phyloP scores from a whole-genome alignment of 2,888 invertebrate genomes.

The Archips xylosteana region DNA sequence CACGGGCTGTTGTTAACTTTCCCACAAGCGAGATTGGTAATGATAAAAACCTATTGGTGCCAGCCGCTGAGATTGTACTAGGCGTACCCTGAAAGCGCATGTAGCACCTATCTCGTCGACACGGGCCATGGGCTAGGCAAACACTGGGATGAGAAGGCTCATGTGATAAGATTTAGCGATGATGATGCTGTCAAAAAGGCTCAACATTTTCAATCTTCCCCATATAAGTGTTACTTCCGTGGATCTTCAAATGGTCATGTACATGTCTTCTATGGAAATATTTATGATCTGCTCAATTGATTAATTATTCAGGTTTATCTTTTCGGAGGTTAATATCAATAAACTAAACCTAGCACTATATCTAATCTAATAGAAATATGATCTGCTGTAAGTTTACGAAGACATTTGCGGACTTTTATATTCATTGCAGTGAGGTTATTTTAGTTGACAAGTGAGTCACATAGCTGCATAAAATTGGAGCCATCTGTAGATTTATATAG shows the following conservation, averaged over 20 bases:
- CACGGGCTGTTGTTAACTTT: slow-evolving; percentile 70
- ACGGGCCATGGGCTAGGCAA: slow-evolving; percentile 80
- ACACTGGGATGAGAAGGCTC: slow-evolving; percentile 59
- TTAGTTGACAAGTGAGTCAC: not conserved
- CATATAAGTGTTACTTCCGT: too few relatives aligned
- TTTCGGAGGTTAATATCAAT: too few relatives aligned
- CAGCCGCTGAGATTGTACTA: slow-evolving; percentile 76
- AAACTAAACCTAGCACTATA: too few relatives aligned
- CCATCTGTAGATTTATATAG: too few relatives aligned
- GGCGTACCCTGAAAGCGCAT: slow-evolving; percentile 82
- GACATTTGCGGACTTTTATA: not conserved
- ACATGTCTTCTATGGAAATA: too few relatives aligned
- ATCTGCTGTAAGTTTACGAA: too few relatives aligned
- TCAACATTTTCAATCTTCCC: not conserved
- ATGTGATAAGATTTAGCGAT: slow-evolving; percentile 48
- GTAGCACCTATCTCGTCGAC: slow-evolving; percentile 81
- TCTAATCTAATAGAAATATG: too few relatives aligned
- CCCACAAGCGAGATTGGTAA: slow-evolving; percentile 78
- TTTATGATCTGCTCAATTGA: too few relatives aligned
- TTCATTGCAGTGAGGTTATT: not conserved
- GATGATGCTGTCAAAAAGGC: too few relatives aligned
- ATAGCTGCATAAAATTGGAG: too few relatives aligned
- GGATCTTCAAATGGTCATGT: too few relatives aligned
- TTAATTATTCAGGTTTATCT: too few relatives aligned
- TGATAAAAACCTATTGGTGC: slow-evolving; percentile 84